Conservation (phyloP, 1,140 invertebrate species). For the Caenorhabditis latens region DNA sequence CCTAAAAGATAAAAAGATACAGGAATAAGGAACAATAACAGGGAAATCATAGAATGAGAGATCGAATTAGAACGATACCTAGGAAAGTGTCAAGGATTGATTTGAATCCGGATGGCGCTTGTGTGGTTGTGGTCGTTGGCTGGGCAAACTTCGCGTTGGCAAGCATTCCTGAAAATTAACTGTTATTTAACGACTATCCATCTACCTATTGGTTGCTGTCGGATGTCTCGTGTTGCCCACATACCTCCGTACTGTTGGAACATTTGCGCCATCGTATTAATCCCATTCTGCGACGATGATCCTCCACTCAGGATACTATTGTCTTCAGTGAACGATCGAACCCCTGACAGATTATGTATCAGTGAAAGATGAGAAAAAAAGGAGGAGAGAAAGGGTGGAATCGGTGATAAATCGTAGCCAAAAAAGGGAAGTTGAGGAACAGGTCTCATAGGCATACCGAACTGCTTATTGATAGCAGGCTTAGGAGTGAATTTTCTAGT, state of each 20-base stretch:
- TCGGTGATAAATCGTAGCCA: slow-evolving; percentile 35
- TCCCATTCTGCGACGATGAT: slow-evolving; percentile 49
- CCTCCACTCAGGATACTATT: slow-evolving; percentile 50
- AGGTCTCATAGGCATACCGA: slow-evolving; percentile 40
- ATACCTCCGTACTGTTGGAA: slow-evolving; percentile 52
- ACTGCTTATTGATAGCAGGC: slow-evolving; percentile 50
- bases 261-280: slow-evolving; percentile 47
- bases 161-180: slow-evolving; percentile 51
- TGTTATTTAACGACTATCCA: neutral
- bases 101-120: slow-evolving; percentile 39
- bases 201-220: neutral
- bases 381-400: neutral
- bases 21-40: neutral
- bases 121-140: slow-evolving; percentile 27
- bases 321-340: slow-evolving; percentile 52
- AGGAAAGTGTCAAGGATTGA: slow-evolving; percentile 29
- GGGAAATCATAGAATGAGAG: neutral
- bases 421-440: slow-evolving; percentile 27
- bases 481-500: neutral
- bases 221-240: neutral
- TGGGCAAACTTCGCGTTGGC: slow-evolving; percentile 42
- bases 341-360: slow-evolving; percentile 48
- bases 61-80: neutral
- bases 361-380: slow-evolving; percentile 19
- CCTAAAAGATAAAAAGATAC: neutral